Evolutionary conservation across 30 jellyfish, hydroid and myxozoan genomes (phyloP).

Genomic region (Cassiopea xamachana): DNA sequence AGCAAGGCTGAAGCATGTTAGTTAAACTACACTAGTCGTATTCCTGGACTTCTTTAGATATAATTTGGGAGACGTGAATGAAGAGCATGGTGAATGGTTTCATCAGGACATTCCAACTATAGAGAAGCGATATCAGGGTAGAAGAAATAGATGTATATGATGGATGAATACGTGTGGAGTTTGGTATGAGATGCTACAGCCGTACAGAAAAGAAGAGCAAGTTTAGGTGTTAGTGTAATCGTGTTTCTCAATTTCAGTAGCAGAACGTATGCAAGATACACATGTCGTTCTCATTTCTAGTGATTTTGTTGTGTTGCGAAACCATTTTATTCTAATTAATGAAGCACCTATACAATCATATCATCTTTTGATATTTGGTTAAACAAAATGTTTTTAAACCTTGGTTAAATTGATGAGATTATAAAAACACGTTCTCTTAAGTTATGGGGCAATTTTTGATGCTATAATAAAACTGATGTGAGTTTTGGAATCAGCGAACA

Average conservation of each 20-base stretch:
- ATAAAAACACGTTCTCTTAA: background rate
- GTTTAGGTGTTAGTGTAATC: background rate
- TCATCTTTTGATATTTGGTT: background rate
- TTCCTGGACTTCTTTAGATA: slow-evolving; percentile 14
- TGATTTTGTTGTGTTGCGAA: background rate
- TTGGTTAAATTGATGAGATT: background rate
- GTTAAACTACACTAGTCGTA: slow-evolving; percentile 5
- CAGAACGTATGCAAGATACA: background rate
- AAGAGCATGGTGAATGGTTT: slow-evolving; percentile 21
- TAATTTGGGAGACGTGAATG: slow-evolving; percentile 23
- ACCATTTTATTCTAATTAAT: background rate
- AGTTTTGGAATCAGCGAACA: background rate
- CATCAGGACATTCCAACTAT: slow-evolving; percentile 9
- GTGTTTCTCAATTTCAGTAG: background rate
- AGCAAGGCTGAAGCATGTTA: slow-evolving; percentile 2
- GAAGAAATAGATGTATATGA: slow-evolving; percentile 20
- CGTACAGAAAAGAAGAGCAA: background rate
- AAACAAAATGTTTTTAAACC: background rate
- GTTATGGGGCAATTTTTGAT: background rate
- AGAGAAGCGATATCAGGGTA: slow-evolving; percentile 25
- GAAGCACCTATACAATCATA: background rate
- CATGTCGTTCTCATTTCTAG: background rate
- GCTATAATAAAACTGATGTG: background rate
- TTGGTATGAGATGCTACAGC: background rate
- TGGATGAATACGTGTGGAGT: slow-evolving; percentile 16